phyloP scores from a whole-genome alignment of 2,113 vertebrate genomes.

The Oxygymnocypris stewartii region DNA sequence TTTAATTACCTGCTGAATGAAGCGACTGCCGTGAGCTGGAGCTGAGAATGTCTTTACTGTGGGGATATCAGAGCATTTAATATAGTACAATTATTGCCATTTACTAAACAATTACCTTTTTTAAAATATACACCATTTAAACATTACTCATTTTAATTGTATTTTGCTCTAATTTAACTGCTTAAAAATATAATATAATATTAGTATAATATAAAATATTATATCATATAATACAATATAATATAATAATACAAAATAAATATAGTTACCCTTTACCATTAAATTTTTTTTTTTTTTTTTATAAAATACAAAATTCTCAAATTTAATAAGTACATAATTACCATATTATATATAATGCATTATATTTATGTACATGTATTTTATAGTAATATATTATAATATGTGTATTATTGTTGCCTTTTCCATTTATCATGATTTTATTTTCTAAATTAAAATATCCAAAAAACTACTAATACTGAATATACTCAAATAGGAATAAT shows the following conservation, averaged over 20 bases:
- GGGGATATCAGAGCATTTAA: neutral
- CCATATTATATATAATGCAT: neutral
- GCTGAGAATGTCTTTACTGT: slow-evolving; percentile 1
- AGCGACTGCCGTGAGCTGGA: slow-evolving; percentile 13
- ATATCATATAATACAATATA: too few relatives aligned
- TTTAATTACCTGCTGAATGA: slow-evolving; percentile 52
- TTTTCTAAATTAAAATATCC: neutral
- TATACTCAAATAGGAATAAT: neutral
- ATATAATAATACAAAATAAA: neutral
- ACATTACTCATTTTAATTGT: too few relatives aligned
- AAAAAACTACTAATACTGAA: neutral
- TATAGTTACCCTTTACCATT: too few relatives aligned
- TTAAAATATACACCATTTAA: too few relatives aligned
- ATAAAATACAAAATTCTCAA: neutral
- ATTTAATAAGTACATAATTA: neutral
- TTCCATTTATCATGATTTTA: neutral
- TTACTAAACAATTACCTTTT: too few relatives aligned
- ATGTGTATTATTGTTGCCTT: neutral
- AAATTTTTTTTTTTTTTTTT: too few relatives aligned
- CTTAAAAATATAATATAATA: neutral
- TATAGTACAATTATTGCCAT: neutral
- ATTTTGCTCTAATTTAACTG: too few relatives aligned
- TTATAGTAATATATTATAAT: neutral
- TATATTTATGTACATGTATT: neutral
- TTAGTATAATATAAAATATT: neutral